These are phyloP conservation scores for Channallabes apus DNA, from an alignment of 2,797 vertebrate species.

Conservation along the genomic window DNA sequence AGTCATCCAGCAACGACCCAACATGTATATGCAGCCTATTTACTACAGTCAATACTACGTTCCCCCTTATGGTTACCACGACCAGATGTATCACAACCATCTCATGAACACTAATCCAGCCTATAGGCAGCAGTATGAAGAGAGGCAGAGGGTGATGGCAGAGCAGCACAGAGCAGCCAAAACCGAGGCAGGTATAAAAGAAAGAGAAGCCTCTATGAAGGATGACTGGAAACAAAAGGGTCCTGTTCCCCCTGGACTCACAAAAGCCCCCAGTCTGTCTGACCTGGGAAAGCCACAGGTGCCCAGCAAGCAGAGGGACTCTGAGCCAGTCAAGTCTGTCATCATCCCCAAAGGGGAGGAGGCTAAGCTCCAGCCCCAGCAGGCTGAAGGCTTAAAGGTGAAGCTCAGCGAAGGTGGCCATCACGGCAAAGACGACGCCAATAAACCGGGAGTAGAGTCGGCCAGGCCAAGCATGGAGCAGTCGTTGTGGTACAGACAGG, in stretches of 20 bases:
- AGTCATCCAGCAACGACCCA: constrained; percentile 94
- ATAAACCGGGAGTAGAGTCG: constrained; percentile 74
- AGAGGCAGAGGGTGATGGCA: constrained; percentile 86
- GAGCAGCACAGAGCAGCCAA: constrained; percentile 89
- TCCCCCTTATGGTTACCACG: constrained; percentile 89
- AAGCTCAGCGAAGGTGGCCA: constrained; percentile 88
- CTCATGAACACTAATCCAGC: constrained; percentile 90
- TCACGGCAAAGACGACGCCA: constrained; percentile 90
- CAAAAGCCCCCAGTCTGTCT: constrained; percentile 89
- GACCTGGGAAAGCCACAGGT: constrained; percentile 88
- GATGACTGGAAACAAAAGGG: constrained; percentile 98
- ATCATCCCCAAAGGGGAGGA: constrained; percentile 92
- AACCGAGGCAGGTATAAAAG: constrained; percentile 82
- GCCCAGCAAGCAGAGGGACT: constrained; percentile 84
- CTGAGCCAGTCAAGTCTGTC: constrained; percentile 85
- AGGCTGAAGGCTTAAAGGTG: constrained; percentile 89
- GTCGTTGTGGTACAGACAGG: constrained; percentile 95
- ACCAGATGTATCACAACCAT: constrained; percentile 95
- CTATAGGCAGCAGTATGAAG: constrained; percentile 94
- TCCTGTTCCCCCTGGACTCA: constrained; percentile 85
- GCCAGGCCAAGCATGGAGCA: constrained; percentile 83
- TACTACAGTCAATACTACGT: constrained; percentile 99
- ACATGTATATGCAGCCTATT: constrained; percentile 98
- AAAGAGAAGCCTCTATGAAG: constrained; percentile 82
- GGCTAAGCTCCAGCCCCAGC: constrained; percentile 81